Percentiles rank a stretch among this genome's conserved stretches.
Conservation (phyloP, 2,797 vertebrate genomes). For the Falco concolor region DNA sequence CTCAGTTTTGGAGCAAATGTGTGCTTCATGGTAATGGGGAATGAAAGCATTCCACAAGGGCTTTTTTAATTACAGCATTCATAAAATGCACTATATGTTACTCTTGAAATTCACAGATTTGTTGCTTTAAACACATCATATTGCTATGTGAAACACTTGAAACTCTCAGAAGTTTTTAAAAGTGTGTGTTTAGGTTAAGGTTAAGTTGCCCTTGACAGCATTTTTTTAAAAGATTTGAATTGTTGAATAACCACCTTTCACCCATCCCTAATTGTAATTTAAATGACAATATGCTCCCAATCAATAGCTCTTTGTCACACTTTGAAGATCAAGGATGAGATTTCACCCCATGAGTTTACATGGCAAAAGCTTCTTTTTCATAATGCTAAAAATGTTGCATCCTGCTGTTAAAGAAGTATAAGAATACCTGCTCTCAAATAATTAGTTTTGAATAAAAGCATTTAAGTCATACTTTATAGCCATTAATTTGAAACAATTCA, state of each 20-base stretch:
- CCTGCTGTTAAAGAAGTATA: slow-evolving; percentile 63
- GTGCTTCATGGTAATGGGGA: slow-evolving; percentile 30
- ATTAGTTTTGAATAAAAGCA: slow-evolving; percentile 55
- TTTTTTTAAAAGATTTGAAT: slow-evolving; percentile 73
- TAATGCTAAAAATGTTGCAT: slow-evolving; percentile 63
- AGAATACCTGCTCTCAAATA: slow-evolving; percentile 63
- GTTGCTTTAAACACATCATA: slow-evolving; percentile 65
- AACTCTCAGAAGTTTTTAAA: slow-evolving; percentile 71
- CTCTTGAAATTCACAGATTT: slow-evolving; percentile 38
- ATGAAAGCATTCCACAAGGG: slow-evolving; percentile 16
- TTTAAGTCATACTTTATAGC: slow-evolving; percentile 53
- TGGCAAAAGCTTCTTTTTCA: slow-evolving; percentile 71
- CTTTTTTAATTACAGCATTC: slow-evolving; percentile 51
- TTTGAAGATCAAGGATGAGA: slow-evolving; percentile 90
- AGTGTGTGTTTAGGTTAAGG: slow-evolving; percentile 76
- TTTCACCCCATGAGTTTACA: slow-evolving; percentile 80
- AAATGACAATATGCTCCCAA: slow-evolving; percentile 93
- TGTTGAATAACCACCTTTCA: slow-evolving; percentile 86
- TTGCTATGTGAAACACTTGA: slow-evolving; percentile 63
- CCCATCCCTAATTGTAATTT: slow-evolving; percentile 92
- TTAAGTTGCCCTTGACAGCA: slow-evolving; percentile 78
- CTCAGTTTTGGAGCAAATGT: slow-evolving; percentile 20
- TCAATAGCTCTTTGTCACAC: slow-evolving; percentile 93
- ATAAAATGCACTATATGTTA: slow-evolving; percentile 22
- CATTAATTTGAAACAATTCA: slow-evolving; percentile 53